Evolutionary conservation across 2,113 vertebrate species (phyloP).

Genomic region (Ciconia stormi): DNA sequence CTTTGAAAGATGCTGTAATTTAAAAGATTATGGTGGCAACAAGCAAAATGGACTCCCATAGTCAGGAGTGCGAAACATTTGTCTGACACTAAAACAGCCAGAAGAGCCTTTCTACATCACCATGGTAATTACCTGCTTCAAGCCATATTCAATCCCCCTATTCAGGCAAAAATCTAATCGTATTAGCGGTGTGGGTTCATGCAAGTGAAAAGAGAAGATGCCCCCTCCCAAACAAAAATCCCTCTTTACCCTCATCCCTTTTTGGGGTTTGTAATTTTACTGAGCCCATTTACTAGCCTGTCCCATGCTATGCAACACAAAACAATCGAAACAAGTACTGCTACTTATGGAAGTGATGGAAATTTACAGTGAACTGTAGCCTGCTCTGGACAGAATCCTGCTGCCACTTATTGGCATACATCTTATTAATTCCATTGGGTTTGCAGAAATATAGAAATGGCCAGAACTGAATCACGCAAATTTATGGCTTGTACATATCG

Average conservation of each 20-base stretch:
- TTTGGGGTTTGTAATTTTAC: neutral
- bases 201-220: neutral
- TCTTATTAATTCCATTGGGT: neutral
- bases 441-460: neutral
- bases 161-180: neutral
- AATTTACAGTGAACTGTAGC: neutral
- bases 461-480: neutral
- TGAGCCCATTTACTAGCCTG: neutral
- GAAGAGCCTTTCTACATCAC: neutral
- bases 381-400: neutral
- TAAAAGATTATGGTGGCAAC: neutral
- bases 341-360: neutral
- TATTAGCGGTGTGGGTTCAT: neutral
- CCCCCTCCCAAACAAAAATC: neutral
- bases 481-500: neutral
- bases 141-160: neutral
- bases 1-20: neutral
- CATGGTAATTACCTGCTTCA: conserved; percentile 28
- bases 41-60: neutral
- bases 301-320: neutral
- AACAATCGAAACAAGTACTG: neutral
- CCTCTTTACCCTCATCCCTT: neutral
- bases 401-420: neutral
- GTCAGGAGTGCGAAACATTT: neutral
- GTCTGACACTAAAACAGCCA: neutral